A percentile compares a stretch with the other conserved stretches of the same genome.
phyloP scores from a whole-genome alignment of 2,113 vertebrate genomes.

The Agapornis roseicollis region DNA sequence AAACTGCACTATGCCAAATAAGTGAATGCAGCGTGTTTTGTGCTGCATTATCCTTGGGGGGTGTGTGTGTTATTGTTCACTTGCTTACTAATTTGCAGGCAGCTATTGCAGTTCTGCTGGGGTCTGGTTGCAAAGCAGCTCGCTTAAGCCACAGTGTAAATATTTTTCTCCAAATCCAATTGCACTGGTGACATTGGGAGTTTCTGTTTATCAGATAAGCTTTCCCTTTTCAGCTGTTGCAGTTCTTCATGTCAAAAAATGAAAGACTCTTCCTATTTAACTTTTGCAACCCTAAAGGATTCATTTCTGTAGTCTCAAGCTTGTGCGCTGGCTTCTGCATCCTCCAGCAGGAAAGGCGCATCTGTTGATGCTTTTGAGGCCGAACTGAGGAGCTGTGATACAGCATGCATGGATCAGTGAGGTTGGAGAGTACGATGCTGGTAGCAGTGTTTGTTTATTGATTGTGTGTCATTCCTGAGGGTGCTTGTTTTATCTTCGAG shows the following conservation, averaged over 20 bases:
- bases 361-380: neutral
- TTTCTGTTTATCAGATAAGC: neutral
- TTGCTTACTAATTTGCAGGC: constrained; percentile 26
- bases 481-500: neutral
- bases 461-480: neutral
- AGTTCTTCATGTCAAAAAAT: neutral
- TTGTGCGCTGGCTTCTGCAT: neutral
- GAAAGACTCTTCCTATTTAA: neutral
- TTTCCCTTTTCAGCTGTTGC: neutral
- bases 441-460: neutral
- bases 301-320: neutral
- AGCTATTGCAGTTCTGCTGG: neutral
- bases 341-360: neutral
- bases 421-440: neutral
- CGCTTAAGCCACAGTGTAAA: constrained; percentile 26
- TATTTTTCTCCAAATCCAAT: constrained; percentile 26
- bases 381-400: neutral
- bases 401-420: rapidly evolving
- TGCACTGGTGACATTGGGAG: neutral
- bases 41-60: constrained; percentile 35
- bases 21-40: constrained; percentile 22
- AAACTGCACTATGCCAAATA: neutral
- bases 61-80: constrained; percentile 5
- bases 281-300: neutral
- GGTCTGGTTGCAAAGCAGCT: neutral